Conservation (phyloP, 2,797 vertebrate genomes). For the Kryptopterus vitreolus region DNA sequence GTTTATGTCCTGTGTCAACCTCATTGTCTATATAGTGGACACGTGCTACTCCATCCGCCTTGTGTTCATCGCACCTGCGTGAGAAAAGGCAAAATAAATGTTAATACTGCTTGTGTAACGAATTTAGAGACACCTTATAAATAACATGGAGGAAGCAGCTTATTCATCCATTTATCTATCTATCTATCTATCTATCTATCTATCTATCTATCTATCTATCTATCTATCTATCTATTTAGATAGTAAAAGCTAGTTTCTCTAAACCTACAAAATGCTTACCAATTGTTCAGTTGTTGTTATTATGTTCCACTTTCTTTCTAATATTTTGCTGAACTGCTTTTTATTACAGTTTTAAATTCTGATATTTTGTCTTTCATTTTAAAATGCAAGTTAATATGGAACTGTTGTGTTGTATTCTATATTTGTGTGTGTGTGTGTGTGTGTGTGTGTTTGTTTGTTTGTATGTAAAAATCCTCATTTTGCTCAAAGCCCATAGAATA, state of each 20-base stretch:
- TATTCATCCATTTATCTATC: not conserved
- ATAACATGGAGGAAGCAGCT: too few relatives aligned
- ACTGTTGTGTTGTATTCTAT: not conserved
- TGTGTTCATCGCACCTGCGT: conserved; percentile 69
- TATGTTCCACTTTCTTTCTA: not conserved
- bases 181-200: not conserved
- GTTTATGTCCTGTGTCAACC: conserved; percentile 81
- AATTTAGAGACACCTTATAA: too few relatives aligned
- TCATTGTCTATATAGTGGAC: conserved; percentile 81
- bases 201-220: not conserved
- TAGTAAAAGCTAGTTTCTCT: not conserved
- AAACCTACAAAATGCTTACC: not conserved
- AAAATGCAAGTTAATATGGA: not conserved
- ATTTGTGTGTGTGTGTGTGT: not conserved
- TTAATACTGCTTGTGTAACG: too few relatives aligned
- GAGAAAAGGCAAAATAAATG: conserved; percentile 32
- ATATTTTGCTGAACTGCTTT: not conserved
- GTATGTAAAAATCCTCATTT: not conserved
- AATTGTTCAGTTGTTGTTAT: not conserved
- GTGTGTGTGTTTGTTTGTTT: not conserved
- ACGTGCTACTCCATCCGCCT: conserved; percentile 78
- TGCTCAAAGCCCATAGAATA: too few relatives aligned
- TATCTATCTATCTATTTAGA: not conserved
- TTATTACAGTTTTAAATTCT: not conserved
- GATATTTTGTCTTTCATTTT: not conserved